Evolutionary conservation across 2,797 vertebrate species (phyloP).

Genomic region (Schizothorax lantsangensis): DNA sequence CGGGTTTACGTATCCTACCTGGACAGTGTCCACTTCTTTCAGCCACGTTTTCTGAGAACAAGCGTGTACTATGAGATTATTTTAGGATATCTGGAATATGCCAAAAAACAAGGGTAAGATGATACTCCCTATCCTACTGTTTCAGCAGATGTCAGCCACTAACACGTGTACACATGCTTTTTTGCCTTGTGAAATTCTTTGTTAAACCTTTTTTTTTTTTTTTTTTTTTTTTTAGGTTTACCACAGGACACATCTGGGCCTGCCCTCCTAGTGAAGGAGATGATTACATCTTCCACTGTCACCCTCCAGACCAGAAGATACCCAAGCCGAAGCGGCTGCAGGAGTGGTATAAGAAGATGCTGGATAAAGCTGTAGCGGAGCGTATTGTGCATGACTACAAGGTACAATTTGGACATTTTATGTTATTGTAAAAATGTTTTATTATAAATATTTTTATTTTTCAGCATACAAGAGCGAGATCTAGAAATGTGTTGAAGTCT

Average conservation of each 20-base stretch:
- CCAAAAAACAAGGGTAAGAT: slow-evolving; percentile 92
- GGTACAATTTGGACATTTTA: slow-evolving; percentile 72
- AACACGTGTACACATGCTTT: not conserved
- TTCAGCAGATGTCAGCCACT: not conserved
- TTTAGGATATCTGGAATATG: slow-evolving; percentile 96
- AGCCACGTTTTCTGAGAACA: slow-evolving; percentile 91
- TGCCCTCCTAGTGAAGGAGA: slow-evolving; percentile 98
- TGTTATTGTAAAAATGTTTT: not conserved
- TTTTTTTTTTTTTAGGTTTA: slow-evolving; percentile 82
- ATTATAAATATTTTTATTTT: not conserved
- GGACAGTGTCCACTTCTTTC: slow-evolving; percentile 98
- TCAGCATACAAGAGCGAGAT: not conserved
- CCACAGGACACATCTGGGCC: slow-evolving; percentile 97
- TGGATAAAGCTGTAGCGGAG: slow-evolving; percentile 95
- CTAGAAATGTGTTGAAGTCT: not conserved
- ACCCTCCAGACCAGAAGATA: slow-evolving; percentile 96
- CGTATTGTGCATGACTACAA: slow-evolving; percentile 97
- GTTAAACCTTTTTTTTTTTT: not conserved
- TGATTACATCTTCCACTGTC: slow-evolving; percentile 99
- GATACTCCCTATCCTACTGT: not conserved
- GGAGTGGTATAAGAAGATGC: slow-evolving; percentile 99
- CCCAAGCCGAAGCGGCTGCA: slow-evolving; percentile 97
- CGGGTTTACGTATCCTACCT: slow-evolving; percentile 98
- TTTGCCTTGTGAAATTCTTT: not conserved
- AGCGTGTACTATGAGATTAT: slow-evolving; percentile 97